Evolutionary conservation across 1,140 invertebrate genomes (phyloP).

Genomic region (Archivesica marissinica): DNA sequence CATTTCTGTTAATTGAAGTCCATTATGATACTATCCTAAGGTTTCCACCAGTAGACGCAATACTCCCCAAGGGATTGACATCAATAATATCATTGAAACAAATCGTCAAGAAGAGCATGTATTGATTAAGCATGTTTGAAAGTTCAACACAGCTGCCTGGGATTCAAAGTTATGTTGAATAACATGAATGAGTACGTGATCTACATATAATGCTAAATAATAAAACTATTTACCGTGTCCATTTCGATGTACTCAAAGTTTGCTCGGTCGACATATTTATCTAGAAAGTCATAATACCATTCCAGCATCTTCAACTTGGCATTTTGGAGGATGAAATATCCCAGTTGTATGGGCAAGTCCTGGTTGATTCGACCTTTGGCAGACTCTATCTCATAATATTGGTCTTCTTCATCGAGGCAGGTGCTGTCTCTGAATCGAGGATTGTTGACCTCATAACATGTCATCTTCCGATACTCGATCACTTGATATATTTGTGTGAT

Average conservation of each 20-base stretch:
- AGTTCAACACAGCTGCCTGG: too few species aligned
- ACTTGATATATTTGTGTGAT: too few species aligned
- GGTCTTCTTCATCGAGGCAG: constrained; percentile 29
- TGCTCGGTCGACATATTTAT: constrained; percentile 57
- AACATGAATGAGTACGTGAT: too few species aligned
- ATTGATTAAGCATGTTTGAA: too few species aligned
- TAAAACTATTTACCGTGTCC: constrained; percentile 70
- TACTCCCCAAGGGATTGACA: too few species aligned
- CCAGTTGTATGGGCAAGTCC: constrained; percentile 61
- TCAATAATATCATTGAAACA: too few species aligned
- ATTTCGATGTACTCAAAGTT: constrained; percentile 66
- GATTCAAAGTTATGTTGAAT: too few species aligned
- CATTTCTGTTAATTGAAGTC: too few species aligned
- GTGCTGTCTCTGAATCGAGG: constrained; percentile 10
- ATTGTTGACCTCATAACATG: constrained; percentile 25
- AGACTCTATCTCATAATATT: constrained; percentile 49
- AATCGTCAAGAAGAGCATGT: too few species aligned
- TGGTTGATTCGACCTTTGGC: constrained; percentile 39
- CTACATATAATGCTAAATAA: too few species aligned
- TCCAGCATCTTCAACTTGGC: constrained; percentile 70
- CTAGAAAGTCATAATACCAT: constrained; percentile 70
- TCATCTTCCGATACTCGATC: constrained; percentile 12
- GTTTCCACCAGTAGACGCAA: too few species aligned
- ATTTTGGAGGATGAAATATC: constrained; percentile 68
- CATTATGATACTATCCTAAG: too few species aligned